Evolutionary conservation across 2,888 invertebrate genomes (phyloP).

Genomic region (Sympetrum striolatum): DNA sequence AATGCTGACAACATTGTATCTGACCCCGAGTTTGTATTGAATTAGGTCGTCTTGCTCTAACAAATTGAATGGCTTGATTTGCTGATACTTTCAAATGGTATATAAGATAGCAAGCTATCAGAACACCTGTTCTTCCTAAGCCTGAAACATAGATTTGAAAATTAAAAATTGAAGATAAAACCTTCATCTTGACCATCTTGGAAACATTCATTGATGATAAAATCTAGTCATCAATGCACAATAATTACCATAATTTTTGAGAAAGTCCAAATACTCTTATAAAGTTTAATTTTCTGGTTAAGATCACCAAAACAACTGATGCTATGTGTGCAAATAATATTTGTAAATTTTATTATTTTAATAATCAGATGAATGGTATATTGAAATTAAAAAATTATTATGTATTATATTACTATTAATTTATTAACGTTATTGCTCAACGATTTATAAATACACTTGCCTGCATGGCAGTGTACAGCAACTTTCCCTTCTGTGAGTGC

Average conservation of each 20-base stretch:
- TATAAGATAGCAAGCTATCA: constrained; percentile 86
- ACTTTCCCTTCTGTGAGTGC: constrained; percentile 81
- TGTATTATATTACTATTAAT: neutral
- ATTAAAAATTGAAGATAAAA: neutral
- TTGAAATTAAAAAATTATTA: neutral
- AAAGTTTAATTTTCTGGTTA: too few species aligned
- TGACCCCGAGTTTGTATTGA: constrained; percentile 85
- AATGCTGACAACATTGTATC: constrained; percentile 81
- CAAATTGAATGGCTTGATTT: constrained; percentile 80
- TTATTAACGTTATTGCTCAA: neutral
- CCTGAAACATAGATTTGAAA: constrained; percentile 60
- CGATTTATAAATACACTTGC: constrained; percentile 58
- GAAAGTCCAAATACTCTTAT: too few species aligned
- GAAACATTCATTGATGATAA: neutral
- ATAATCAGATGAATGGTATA: too few species aligned
- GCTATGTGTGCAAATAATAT: too few species aligned
- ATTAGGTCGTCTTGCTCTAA: constrained; percentile 76
- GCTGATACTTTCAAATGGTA: constrained; percentile 78
- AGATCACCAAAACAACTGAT: too few species aligned
- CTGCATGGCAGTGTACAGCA: constrained; percentile 89
- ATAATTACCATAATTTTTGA: too few species aligned
- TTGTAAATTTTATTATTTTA: too few species aligned
- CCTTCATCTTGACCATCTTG: neutral
- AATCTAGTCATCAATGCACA: too few species aligned
- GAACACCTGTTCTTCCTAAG: constrained; percentile 82